Evolutionary conservation across 2,888 invertebrate genomes (phyloP), one percentile per base, ranked within the genome.

Genomic region (Tuta absoluta): DNA sequence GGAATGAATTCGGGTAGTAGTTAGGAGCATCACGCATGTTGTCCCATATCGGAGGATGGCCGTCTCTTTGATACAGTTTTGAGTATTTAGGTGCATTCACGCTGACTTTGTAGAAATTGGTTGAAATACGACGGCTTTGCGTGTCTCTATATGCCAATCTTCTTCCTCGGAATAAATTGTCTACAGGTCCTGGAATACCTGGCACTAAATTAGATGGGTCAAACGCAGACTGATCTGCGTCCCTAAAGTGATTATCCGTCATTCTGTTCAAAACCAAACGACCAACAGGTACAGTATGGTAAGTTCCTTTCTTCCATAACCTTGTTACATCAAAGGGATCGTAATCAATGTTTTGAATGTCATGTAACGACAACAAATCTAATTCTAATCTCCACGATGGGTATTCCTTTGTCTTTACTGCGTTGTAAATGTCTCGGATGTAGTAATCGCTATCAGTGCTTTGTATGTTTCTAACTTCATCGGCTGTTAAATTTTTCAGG

Each of bases 1-100:
- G 89, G 84, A 97, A 98, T 71, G 96, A 96, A 88, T 98, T 98
- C 0, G 98, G 98, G 86, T 93, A 96, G 81, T 98, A 98, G 84
- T 98, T 98, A 1, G 98, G 98, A 0, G 95, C 95, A 19, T 95
- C 95, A 14, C 93, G 94, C 85, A 96, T 96, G 80, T 96, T 97
- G 72, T 95, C 93, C 28, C 90, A 85, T 37, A 93, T 89, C 51
- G 93, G 91, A 93, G 94, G 94, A 5, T 93, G 89, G 0, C 97
- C 70, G 53, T 72, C 70, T 14, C 71, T 67, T 37, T 69, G 67
- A 51, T 72, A 72, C 11, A 63, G 65, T 33, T 67, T 67, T 11
- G 63, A 59, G 19, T 45, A 21, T n/a, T 49, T 28, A 10, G 72
- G 71, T 53, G 65, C 61, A 41, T 72, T 71, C 0, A 70, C 69